Evolutionary conservation across 2,888 invertebrate genomes (phyloP), one percentile per base, ranked within the genome.

Genomic region (Incurvaria masculella): DNA sequence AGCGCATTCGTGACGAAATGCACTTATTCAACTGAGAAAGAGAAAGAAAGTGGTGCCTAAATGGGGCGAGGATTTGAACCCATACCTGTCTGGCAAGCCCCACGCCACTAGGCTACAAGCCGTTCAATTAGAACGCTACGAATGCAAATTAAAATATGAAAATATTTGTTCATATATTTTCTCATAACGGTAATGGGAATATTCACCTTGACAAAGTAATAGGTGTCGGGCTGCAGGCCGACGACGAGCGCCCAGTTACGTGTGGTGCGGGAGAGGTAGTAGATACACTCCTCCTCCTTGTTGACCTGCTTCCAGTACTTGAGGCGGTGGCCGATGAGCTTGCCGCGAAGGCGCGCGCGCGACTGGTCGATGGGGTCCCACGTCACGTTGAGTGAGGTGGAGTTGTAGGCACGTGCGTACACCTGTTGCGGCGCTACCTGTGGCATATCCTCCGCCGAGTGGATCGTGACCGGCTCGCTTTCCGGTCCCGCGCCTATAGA

Each of bases 381-480:
- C 14, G 89, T 90, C 1, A 97, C 93, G 61, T 92, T 93, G 51
- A 98, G 80, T 16, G 96, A 86, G 0, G 98, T 97, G 0, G 96
- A 92, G 71, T 98, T 98, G 68, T 81, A 94, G 0, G 92, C 87
- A 17, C 81, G 65, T 0, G 93, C 91, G 41, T 81, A 76, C 0
- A 94, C 89, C 62, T 87, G 81, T 57, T 91, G 90, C 1, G 97
- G 97, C 2, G 94, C 89, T 23, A 90, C 90, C 64, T 89, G 90
- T 0, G 95, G 95, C 91, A 94, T 93, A 62, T 93, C 92, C 67
- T 94, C 94, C 0, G 94, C 94, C 8, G 92, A 93, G 65, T 84
- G 91, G 56, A 94, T 86, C 1, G 86, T 81, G 1, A 82, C 82
- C 2, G 87, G 79, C 6, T 85, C 83, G 50, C 94, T 94, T 56